Base-by-base conservation (phyloP, 1,140 invertebrate genomes). In the Bombus impatiens region DNA sequence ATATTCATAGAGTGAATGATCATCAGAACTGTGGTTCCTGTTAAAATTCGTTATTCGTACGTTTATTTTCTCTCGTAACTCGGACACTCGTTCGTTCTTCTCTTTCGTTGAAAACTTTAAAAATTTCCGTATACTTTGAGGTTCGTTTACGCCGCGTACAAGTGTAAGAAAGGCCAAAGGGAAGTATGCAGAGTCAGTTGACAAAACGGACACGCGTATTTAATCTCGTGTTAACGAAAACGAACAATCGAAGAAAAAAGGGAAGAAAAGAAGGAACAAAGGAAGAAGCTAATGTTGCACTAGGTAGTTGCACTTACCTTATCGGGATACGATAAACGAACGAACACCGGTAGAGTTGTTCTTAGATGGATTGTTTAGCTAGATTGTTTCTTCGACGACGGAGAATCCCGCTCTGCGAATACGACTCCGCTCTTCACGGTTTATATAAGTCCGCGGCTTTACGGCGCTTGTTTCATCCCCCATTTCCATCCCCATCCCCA, bases 401-500 rank as follows among this genome's bases (percentile, higher is more conserved):
- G 57, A 81, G 77, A 62, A 77, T 78, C 47, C 74, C 53, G 84
- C 42, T 91, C 91, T 93, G 92, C 83, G 89, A 90, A 72, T 78
- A 81, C 68, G 74, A 79, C 87, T 53, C 71, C 77, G 75, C 67
- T 77, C 75, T 62, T 40, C 65, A n/a, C 74, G 91, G 90, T 93
- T 93, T 93, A 93, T 93, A 93, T 93, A 93, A 92, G 91, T 87
- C 87, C 84, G 86, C 88, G 86, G 87, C 80, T 91, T 91, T 81
- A 76, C 89, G 84, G 70, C 62, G 82, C 82, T 84, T 75, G 82
- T 87, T 79, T 76, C 82, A 84, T 83, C 84, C 86, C 62, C 62
- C 62, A 67, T 67, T n/a, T 32, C 74, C 78, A 84, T 85, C 74
- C 78, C 82, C 78, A 86, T 85, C 90, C 89, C 91, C 82, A 89